These are phyloP conservation scores for Leptopilina syphax DNA, from an alignment of 2,888 invertebrate genomes.

Conservation along the genomic window DNA sequence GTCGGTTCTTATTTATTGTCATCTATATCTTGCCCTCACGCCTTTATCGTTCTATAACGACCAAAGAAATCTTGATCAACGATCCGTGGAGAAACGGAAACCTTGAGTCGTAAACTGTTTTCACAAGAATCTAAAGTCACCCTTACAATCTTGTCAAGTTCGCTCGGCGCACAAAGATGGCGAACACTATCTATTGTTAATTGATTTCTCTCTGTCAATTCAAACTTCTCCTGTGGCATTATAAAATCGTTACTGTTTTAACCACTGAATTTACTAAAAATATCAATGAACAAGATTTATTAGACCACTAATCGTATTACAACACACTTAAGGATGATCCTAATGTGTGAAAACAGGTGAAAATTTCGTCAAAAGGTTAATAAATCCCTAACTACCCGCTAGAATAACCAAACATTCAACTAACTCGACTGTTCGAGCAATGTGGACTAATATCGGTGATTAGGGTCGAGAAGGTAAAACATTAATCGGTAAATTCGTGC, in stretches of 20 bases:
- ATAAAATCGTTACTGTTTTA: not conserved
- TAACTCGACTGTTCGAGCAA: too few species aligned
- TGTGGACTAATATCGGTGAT: too few species aligned
- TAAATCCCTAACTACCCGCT: too few species aligned
- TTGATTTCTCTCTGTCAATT: slow-evolving; percentile 20
- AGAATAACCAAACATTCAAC: too few species aligned
- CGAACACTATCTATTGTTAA: slow-evolving; percentile 24
- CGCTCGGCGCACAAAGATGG: slow-evolving; percentile 9
- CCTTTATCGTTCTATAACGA: slow-evolving; percentile 26
- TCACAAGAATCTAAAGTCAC: slow-evolving; percentile 22
- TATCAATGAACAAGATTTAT: too few species aligned
- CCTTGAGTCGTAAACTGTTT: slow-evolving; percentile 34
- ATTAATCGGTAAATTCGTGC: too few species aligned
- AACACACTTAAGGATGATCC: too few species aligned
- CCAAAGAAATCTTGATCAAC: slow-evolving; percentile 37
- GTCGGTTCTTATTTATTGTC: slow-evolving; percentile 33
- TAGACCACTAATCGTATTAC: too few species aligned
- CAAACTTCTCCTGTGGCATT: slow-evolving; percentile 30
- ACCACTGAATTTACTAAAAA: too few species aligned
- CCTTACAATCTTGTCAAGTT: slow-evolving; percentile 10
- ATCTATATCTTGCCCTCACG: slow-evolving; percentile 30
- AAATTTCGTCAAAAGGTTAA: too few species aligned
- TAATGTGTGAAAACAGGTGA: too few species aligned
- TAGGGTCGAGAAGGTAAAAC: too few species aligned
- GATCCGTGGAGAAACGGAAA: slow-evolving; percentile 32